Percentiles rank a stretch among this genome's conserved stretches.
phyloP scores from a whole-genome alignment of 2,797 vertebrate genomes.

The Valencia hispanica region DNA sequence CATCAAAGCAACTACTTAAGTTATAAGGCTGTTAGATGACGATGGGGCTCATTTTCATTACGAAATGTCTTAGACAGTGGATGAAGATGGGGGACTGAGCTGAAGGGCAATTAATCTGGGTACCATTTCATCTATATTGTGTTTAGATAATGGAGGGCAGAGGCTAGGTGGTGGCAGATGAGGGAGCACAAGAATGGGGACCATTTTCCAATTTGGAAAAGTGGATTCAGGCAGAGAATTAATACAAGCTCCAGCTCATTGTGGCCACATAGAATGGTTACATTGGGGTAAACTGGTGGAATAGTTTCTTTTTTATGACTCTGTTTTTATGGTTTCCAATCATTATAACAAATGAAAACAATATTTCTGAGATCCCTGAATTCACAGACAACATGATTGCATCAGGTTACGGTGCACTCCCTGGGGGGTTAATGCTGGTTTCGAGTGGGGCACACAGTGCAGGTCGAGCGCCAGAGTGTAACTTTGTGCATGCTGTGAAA shows the following conservation, averaged over 20 bases:
- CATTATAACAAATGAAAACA: constrained; percentile 46
- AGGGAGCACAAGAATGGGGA: constrained; percentile 38
- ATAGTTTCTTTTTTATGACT: constrained; percentile 22
- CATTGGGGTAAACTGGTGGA: not conserved
- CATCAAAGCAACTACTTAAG: constrained; percentile 73
- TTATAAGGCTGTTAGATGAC: constrained; percentile 58
- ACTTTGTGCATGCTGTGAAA: constrained; percentile 38
- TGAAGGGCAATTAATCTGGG: constrained; percentile 70
- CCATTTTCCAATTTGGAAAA: constrained; percentile 60
- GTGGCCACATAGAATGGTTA: constrained; percentile 33
- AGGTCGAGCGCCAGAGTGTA: constrained; percentile 34
- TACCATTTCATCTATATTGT: constrained; percentile 70
- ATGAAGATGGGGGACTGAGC: constrained; percentile 61
- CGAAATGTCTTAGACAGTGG: constrained; percentile 51
- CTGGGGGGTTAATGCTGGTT: constrained; percentile 60
- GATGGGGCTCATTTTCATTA: constrained; percentile 67
- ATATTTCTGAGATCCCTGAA: constrained; percentile 39
- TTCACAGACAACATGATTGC: constrained; percentile 55
- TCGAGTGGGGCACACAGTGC: constrained; percentile 35
- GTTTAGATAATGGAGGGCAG: constrained; percentile 65
- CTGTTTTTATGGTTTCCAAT: constrained; percentile 37
- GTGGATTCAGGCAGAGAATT: constrained; percentile 53
- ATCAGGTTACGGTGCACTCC: constrained; percentile 53
- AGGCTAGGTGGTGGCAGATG: constrained; percentile 53
- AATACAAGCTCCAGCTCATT: constrained; percentile 31